A percentile compares a stretch with the other conserved stretches of the same genome.
Evolutionary conservation across 2,113 vertebrate genomes (phyloP).

Genomic region (Campylomormyrus numenius): DNA sequence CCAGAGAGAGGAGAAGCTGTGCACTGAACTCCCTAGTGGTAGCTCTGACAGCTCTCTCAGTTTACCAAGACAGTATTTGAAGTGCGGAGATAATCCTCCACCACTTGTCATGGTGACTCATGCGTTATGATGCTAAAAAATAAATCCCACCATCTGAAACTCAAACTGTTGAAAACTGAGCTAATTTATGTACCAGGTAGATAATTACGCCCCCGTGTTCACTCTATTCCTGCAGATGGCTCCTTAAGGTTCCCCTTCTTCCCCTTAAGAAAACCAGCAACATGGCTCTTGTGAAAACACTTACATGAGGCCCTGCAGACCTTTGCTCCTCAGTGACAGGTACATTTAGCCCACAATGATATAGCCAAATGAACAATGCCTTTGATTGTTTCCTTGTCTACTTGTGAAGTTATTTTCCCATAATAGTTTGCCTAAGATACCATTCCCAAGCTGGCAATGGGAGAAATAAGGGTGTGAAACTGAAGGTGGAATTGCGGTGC

Average conservation of each 20-base stretch:
- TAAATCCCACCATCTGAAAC: slow-evolving; percentile 2
- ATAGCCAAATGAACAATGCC: neutral
- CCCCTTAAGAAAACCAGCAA: neutral
- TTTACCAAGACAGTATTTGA: neutral
- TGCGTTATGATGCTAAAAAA: neutral
- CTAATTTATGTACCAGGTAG: neutral
- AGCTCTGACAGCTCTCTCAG: neutral
- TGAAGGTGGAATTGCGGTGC: neutral
- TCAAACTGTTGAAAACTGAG: slow-evolving; percentile 1
- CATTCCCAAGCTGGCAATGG: neutral
- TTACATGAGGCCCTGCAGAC: neutral
- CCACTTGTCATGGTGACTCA: neutral
- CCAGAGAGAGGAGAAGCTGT: neutral
- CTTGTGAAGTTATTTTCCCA: neutral
- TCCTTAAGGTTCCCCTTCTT: neutral
- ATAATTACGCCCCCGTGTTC: neutral
- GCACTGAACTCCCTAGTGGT: neutral
- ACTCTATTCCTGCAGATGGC: neutral
- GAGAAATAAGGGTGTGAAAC: neutral
- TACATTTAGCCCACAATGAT: neutral
- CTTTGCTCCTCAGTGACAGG: neutral
- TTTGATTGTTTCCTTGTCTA: neutral
- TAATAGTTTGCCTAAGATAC: neutral
- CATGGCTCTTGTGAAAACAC: neutral
- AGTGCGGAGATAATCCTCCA: neutral